These are phyloP conservation scores for Drosophila nigricruria DNA, from an alignment of 2,888 invertebrate genomes.

Conservation along the genomic window DNA sequence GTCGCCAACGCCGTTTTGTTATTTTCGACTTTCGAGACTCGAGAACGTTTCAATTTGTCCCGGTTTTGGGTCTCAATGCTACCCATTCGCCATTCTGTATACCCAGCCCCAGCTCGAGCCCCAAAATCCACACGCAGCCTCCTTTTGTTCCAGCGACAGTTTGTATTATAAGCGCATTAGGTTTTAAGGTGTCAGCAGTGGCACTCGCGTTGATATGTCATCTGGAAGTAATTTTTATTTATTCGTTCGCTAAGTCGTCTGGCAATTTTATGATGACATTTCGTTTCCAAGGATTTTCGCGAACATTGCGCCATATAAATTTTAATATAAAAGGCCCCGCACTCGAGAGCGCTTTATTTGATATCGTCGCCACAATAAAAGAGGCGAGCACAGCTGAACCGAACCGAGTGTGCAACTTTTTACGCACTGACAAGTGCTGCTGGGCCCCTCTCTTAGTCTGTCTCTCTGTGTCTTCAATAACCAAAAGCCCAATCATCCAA, in stretches of 20 bases:
- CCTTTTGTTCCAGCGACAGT: constrained; percentile 58
- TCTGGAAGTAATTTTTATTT: constrained; percentile 81
- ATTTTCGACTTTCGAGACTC: constrained; percentile 45
- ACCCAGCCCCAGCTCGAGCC: background rate
- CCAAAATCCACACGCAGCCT: constrained; percentile 7
- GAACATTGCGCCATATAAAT: constrained; percentile 66
- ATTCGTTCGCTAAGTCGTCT: constrained; percentile 79
- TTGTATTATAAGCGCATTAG: constrained; percentile 82
- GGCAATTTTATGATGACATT: constrained; percentile 81
- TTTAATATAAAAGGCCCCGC: constrained; percentile 70
- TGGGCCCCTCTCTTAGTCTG: background rate
- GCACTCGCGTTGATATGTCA: constrained; percentile 80
- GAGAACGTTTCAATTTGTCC: constrained; percentile 77
- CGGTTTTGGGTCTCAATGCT: constrained; percentile 50
- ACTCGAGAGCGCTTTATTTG: constrained; percentile 72
- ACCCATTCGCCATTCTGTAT: background rate
- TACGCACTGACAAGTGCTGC: constrained; percentile 62
- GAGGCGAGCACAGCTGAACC: constrained; percentile 28
- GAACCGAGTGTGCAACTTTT: constrained; percentile 50
- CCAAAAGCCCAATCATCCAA: constrained; percentile 49
- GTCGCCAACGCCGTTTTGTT: constrained; percentile 68
- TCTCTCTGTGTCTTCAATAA: background rate
- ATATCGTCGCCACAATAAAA: constrained; percentile 79
- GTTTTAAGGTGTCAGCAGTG: constrained; percentile 80
- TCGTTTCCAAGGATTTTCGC: constrained; percentile 80